These are phyloP conservation scores for Odontomyia ornata DNA, from an alignment of 2,888 invertebrate species.

Conservation along the genomic window DNA sequence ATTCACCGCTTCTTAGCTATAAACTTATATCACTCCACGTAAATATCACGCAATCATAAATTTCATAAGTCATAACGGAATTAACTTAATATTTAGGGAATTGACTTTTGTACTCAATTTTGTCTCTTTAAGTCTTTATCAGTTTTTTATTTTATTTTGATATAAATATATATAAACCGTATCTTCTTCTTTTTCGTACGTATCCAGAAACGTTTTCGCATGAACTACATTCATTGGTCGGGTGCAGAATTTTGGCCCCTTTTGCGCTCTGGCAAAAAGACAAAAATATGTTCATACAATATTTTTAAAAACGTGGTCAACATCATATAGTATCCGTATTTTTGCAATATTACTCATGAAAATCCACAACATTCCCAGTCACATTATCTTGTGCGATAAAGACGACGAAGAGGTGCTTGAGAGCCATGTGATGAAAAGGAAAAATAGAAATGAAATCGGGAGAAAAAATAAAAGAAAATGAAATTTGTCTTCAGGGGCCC, in stretches of 20 bases:
- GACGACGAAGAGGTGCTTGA: background rate
- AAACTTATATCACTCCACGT: background rate
- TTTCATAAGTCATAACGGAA: background rate
- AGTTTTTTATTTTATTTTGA: background rate
- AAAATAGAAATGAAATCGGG: background rate
- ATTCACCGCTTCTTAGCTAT: background rate
- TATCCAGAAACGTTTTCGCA: slow-evolving; percentile 20
- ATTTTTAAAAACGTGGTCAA: slow-evolving; percentile 28
- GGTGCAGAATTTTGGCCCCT: slow-evolving; percentile 14
- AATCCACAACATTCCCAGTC: slow-evolving; percentile 10
- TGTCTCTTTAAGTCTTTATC: background rate
- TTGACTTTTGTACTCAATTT: background rate
- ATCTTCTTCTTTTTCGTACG: background rate
- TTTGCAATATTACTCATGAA: slow-evolving; percentile 25
- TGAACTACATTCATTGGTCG: slow-evolving; percentile 29
- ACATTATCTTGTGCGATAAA: slow-evolving; percentile 10
- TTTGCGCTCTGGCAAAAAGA: background rate
- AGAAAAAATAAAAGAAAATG: background rate
- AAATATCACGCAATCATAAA: background rate
- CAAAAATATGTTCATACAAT: slow-evolving; percentile 30
- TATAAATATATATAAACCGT: background rate
- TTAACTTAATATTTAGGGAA: background rate
- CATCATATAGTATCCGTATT: slow-evolving; percentile 13
- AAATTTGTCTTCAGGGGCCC: background rate
- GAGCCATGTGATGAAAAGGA: slow-evolving; percentile 12